Base-by-base conservation (phyloP, 2,113 vertebrate species). In the Xenopus laevis region DNA sequence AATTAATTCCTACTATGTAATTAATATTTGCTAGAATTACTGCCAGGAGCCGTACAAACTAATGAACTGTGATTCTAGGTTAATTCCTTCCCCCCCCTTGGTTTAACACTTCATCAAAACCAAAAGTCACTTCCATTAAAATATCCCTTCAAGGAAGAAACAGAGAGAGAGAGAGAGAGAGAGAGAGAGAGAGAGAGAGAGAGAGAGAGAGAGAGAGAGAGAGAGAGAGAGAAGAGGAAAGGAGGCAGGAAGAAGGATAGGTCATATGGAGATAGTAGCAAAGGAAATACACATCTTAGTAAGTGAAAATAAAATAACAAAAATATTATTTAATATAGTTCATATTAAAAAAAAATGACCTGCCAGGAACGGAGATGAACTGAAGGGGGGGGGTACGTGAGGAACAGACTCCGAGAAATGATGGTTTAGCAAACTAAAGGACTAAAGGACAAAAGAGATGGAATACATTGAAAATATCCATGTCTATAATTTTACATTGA, bases 1-100 rank as follows among this genome's bases (percentile, higher is more conserved):
- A 92, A 94, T 94, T 95, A 95, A 96, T 92, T 94, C 88, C 83
- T 84, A 71, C 82, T 79, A 86, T 90, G 90, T 95, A 95, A 98
- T 97, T 96, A 95, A 95, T 93, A 91, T 84, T 83, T 79, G 80
- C 79, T 86, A 86, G 83, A 82, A 84, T 87, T 87, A 89, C 86
- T 68, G 69, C 84, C 89, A 82, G 84, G 86, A 89, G 85, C 84
- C 84, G 63, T 82, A 65, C 83, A 82, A 55, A 82, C 86, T 95
- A 95, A 98, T 89, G 91, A 95, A 92, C 83, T 92, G 86, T 89
- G 89, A 92, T 92, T 89, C 88, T 27, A 60, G 82, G 86, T 89
- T 89, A 87, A 92, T 93, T 90, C 90, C 84, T 85, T 84, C 85
- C 57, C 78, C 85, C 57, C 78, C 3, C 57, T 87, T 17, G 13